Base-by-base conservation (phyloP, 2,888 invertebrate species). In the Apamea anceps region DNA sequence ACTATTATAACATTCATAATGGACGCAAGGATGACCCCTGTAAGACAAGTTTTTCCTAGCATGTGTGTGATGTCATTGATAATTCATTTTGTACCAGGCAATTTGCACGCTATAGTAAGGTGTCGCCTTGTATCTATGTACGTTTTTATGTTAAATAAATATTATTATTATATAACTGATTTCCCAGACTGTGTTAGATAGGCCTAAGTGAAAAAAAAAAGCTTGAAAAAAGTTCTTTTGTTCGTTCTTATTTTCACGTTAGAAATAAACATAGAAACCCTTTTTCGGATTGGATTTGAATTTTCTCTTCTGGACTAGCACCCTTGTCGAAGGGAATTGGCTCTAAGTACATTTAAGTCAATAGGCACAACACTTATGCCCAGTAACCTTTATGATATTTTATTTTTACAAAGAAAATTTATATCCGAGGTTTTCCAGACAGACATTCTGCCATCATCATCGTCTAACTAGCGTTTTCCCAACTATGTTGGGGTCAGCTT, bases 231-330 rank as follows among this genome's bases (percentile, higher is more conserved):
- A 51, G 32, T 0, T 32, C 10, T 32, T 32, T 54, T 54, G 32
- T 32, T 71, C 8, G 45, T 42, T 66, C 32, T 54, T 65, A 42
- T n/a, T 32, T 54, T 45, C 13, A 25, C 18, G 32, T n/a, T 32
- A 51, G 48, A 60, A 51, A 66, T 32, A 65, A 81, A 82, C 42
- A 51, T 66, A 28, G 37, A 60, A 74, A 81, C 42, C 37, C 12
- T 32, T 67, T 75, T 60, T 60, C 37, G 15, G 21, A 57, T 42
- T 60, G 2, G 28, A 54, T 54, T 54, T 5, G 48, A 51, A 60
- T 60, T 66, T 60, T 51, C n/a, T 12, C 25, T 65, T 57, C 12
- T 51, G n/a, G 15, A 32, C 54, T 12, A 15, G 54, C 25, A 54
- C 10, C 25, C 63, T 81, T 28, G 48, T 57, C 42, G 57, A 74